Percentiles rank a stretch among this genome's conserved stretches.
Evolutionary conservation across 2,888 invertebrate species (phyloP).

Genomic region (Acleris laterana): DNA sequence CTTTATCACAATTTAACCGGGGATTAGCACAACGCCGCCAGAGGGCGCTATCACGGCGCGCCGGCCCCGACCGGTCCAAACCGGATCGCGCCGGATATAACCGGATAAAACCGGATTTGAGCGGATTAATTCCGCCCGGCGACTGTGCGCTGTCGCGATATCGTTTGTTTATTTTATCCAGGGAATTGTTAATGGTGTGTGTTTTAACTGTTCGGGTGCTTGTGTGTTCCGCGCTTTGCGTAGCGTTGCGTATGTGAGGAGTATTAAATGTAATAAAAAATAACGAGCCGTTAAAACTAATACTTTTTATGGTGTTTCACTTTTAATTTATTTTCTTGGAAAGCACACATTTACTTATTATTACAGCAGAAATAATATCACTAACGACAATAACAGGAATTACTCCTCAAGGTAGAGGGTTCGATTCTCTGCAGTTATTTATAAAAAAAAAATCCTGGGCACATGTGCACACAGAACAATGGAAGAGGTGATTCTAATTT

Average conservation of each 20-base stretch:
- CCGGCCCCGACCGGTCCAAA: conserved; percentile 54
- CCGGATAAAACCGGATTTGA: conserved; percentile 54
- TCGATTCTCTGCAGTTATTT: too few species aligned
- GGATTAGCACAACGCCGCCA: conserved; percentile 76
- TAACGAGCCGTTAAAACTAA: too few species aligned
- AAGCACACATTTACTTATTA: too few species aligned
- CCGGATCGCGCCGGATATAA: conserved; percentile 54
- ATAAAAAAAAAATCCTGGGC: too few species aligned
- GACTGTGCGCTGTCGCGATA: conserved; percentile 72
- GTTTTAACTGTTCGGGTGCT: conserved; percentile 50
- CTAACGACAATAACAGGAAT: too few species aligned
- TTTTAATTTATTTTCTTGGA: too few species aligned
- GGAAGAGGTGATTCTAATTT: too few species aligned
- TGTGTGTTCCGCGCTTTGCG: conserved; percentile 9
- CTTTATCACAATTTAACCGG: conserved; percentile 81
- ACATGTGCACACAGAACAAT: too few species aligned
- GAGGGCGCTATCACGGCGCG: conserved; percentile 56
- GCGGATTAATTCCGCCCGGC: conserved; percentile 65
- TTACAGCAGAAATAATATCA: too few species aligned
- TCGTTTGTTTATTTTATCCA: conserved; percentile 76
- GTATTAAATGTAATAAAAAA: too few species aligned
- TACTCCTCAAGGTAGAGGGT: too few species aligned
- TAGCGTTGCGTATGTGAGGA: not conserved
- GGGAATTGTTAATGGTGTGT: conserved; percentile 67
- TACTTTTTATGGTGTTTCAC: too few species aligned